These are phyloP conservation scores for Emys orbicularis DNA, from an alignment of 2,797 vertebrate genomes.

Conservation along the genomic window DNA sequence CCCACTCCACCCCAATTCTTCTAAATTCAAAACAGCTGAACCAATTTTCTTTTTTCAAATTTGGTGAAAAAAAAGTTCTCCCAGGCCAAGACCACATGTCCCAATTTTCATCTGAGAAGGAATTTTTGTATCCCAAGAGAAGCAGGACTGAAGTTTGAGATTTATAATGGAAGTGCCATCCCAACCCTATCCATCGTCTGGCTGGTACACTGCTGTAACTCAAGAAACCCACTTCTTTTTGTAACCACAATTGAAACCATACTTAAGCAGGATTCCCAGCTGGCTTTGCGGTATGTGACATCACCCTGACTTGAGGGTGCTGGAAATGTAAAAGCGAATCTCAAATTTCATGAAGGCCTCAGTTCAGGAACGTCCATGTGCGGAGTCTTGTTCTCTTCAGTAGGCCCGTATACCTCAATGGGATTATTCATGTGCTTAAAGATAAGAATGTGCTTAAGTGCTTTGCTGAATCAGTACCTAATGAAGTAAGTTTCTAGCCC, in stretches of 20 bases:
- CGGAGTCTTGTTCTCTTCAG: not conserved
- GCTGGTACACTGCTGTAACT: constrained; percentile 12
- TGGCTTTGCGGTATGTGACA: not conserved
- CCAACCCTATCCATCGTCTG: constrained; percentile 6
- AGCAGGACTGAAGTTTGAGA: constrained; percentile 36
- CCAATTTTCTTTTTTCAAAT: constrained; percentile 21
- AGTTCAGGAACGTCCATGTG: fast-evolving
- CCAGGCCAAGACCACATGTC: constrained; percentile 23
- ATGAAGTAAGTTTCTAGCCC: not conserved
- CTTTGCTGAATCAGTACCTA: fast-evolving
- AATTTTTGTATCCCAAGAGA: constrained; percentile 41
- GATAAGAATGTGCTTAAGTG: not conserved
- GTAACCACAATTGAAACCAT: constrained; percentile 42
- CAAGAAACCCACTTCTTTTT: constrained; percentile 24
- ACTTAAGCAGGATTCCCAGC: not conserved
- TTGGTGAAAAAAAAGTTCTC: not conserved
- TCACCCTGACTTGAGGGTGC: not conserved
- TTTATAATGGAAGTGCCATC: constrained; percentile 15
- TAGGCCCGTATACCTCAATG: fast-evolving
- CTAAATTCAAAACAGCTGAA: constrained; percentile 17
- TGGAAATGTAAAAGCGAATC: not conserved
- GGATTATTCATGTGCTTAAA: not conserved
- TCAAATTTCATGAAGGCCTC: not conserved
- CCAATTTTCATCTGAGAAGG: constrained; percentile 27
- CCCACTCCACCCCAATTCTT: not conserved